phyloP scores from a whole-genome alignment of 2,888 invertebrate species.

The Sylvicola cinctus region DNA sequence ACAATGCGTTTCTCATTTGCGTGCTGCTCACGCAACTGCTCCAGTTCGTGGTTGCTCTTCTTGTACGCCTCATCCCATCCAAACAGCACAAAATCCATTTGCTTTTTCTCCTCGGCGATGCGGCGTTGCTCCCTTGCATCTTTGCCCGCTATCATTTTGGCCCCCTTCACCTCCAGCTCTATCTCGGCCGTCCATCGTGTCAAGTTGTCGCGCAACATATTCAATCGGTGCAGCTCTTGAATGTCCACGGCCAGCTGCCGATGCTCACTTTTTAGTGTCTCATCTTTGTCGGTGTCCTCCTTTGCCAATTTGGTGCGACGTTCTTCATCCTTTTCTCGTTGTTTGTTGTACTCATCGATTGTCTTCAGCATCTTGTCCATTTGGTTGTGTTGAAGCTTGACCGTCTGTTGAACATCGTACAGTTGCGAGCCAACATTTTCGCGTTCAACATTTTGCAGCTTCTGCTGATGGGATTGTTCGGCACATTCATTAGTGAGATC shows the following conservation, averaged over 20 bases:
- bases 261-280: constrained; percentile 13
- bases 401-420: constrained; percentile 30
- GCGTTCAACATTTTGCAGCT: constrained; percentile 16
- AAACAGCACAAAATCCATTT: constrained; percentile 41
- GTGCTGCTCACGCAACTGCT: constrained; percentile 40
- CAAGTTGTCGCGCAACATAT: constrained; percentile 19
- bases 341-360: constrained; percentile 19
- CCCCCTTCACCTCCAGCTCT: constrained; percentile 20
- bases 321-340: constrained; percentile 20
- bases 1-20: constrained; percentile 41
- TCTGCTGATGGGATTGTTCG: constrained; percentile 32
- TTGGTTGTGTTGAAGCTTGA: constrained; percentile 25
- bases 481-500: constrained; percentile 43
- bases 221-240: constrained; percentile 17
- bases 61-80: constrained; percentile 47
- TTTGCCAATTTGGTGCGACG: constrained; percentile 18
- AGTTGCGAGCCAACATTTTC: constrained; percentile 25
- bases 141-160: constrained; percentile 20
- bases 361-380: constrained; percentile 26
- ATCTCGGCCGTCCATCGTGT: constrained; percentile 20
- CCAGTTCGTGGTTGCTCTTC: constrained; percentile 43
- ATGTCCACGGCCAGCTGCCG: constrained; percentile 19
- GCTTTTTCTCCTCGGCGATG: constrained; percentile 20
- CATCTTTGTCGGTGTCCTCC: constrained; percentile 12
- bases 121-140: constrained; percentile 22